Evolutionary conservation across 1,140 invertebrate genomes (phyloP), one percentile per base, ranked within the genome.

Genomic region (Papilio helenus): DNA sequence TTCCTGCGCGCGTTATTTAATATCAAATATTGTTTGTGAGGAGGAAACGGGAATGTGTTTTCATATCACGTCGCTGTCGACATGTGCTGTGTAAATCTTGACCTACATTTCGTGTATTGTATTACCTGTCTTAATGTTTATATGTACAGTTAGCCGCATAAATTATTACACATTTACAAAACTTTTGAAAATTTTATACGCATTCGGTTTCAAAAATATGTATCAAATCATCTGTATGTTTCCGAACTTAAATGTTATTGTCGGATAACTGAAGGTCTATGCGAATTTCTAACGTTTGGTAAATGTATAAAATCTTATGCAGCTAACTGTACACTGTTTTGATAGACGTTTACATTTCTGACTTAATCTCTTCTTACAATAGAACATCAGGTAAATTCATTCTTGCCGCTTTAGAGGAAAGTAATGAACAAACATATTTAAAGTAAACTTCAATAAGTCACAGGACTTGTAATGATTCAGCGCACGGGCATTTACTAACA

Each of bases 401-500:
- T 29, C 14, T 68, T 12, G 12, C 34, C 20, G n/a, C 55, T 65
- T 65, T 1, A 65, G 10, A 12, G 0, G 26, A 29, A 65, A 5
- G 26, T 65, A 29, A 16, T 29, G 23, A 18, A 68, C 26, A 68
- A 34, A 61, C 26, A 14, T 68, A 26, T 34, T 7, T 1, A 5
- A 68, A 29, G 12, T 34, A 5, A 68, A 34, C 26, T 14, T 26
- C 26, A 65, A 29, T 68, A 68, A 68, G 26, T 68, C 61, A 76
- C 51, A 34, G 46, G 73, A 76, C 12, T 39, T 8, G n/a, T 39
- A 34, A 76, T 81, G 81, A 81, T 72, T 81, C 81, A 81, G 29
- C 42, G 26, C 29, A 26, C 72, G 42, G 73, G 61, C 81, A 79
- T 73, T 46, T 79, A 49, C 61, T 77, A 72, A 77, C 74, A 51